Evolutionary conservation across 1,140 invertebrate species (phyloP), one percentile per base, ranked within the genome.

Genomic region (Eciton burchellii): DNA sequence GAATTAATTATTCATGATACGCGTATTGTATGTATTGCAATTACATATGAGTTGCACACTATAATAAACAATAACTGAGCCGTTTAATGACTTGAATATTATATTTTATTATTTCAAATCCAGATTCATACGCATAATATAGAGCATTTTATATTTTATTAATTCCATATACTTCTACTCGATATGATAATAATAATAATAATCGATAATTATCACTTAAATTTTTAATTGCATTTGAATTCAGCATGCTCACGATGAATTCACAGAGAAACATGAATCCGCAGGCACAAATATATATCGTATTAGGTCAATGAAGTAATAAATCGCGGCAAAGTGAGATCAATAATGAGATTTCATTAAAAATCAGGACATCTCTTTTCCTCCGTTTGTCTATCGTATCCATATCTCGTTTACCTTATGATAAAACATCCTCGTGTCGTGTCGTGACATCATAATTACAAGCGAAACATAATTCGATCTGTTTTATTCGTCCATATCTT

Each of bases 401-500:
- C 43, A 12, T 68, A 57, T 70, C 35, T 70, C 49, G n/a, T 79
- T 79, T 68, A 21, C 56, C 43, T 56, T 35, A 45, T 43, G 49
- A 79, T 35, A 4, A 49, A 49, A n/a, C 47, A 29, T 63, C 35
- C 49, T 77, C 49, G 56, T 45, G 63, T 79, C 21, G 63, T 21
- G 35, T 56, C 35, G n/a, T n/a, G 56, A 56, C 68, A 41, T 56
- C 49, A 35, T 21, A 49, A 35, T 79, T 70, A 79, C 9, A 35
- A 35, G 29, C 49, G 56, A 77, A 70, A 70, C 16, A 56, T 79
- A 79, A 79, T 79, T 79, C 74, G 49, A 79, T 79, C 24, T 79
- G 56, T 79, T 21, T 62, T 49, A 16, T 35, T 12, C 5, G 47
- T 68, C 21, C 62, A 11, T 66, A 49, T 79, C 68, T 56, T 49